Evolutionary conservation across 2,888 invertebrate species (phyloP), one percentile per base, ranked within the genome.

Genomic region (Polydesmus complanatus): DNA sequence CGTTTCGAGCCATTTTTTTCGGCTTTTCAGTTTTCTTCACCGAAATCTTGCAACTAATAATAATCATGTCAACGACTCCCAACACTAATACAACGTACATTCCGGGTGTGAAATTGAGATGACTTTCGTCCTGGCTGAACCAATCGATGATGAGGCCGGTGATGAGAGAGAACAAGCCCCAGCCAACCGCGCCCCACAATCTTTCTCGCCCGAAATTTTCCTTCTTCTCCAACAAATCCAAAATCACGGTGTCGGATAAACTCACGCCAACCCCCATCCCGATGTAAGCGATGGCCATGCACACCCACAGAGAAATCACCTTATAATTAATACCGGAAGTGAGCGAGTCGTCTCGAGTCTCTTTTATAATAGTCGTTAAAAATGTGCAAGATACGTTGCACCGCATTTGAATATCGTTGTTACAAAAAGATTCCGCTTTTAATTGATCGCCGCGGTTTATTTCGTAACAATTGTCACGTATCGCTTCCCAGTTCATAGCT

Each of bases 121-220:
- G 56, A 76, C 71, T 18, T 8, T 23, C 25, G 2, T 81, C 82
- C n/a, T 78, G 74, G 61, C 88, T 88, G 67, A 84, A 79, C 25
- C 78, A 69, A 70, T 91, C 91, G 19, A 90, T 85, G 1, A 91
- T 75, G n/a, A 82, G 77, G 0, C 91, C 91, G 1, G 86, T 79
- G 22, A 87, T 69, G 27, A 88, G 77, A 0, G 87, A 84, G 68
- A 88, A 81, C 56, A 84, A 73, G 19, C 91, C 91, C 83, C 86
- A 90, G 0, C 91, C 93, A 1, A 93, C 77, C 0, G 92, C 85
- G 0, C 94, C 93, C 83, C 86, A 94, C 64, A 91, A 76, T 53
- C 91, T 79, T 72, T 94, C 93, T 66, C 84, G 82, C 0, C 94
- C 94, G 72, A 89, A 94, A 26, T 81, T 78, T 55, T n/a, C 19